These are phyloP conservation scores for Caradrina clavipalpis DNA, from an alignment of 2,888 invertebrate species.

Conservation along the genomic window DNA sequence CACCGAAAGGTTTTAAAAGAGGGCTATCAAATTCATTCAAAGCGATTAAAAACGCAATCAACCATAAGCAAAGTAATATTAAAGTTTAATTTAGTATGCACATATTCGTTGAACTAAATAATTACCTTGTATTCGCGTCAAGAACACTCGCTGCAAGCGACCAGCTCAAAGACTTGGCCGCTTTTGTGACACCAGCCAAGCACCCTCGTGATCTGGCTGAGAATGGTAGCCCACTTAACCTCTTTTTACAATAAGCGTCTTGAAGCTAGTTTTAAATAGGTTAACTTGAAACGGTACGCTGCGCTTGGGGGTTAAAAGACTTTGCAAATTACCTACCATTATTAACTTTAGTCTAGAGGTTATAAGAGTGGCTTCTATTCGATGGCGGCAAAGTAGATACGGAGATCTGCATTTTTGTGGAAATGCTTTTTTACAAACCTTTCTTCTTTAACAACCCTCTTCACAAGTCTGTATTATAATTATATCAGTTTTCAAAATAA, in stretches of 20 bases:
- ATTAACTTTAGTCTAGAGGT: conserved; percentile 39
- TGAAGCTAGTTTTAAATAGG: conserved; percentile 73
- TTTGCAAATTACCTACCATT: conserved; percentile 39
- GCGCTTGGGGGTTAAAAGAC: conserved; percentile 31
- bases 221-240: conserved; percentile 73
- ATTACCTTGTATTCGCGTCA: conserved; percentile 40
- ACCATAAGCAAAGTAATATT: neutral
- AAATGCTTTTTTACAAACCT: too few relatives aligned
- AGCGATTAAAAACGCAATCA: too few relatives aligned
- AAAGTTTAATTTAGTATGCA: neutral
- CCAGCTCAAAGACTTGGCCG: conserved; percentile 36
- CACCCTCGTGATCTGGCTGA: conserved; percentile 60
- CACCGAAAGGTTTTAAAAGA: too few relatives aligned
- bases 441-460: too few relatives aligned
- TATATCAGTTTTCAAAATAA: too few relatives aligned
- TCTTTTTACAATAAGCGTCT: conserved; percentile 72
- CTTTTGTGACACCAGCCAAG: conserved; percentile 62
- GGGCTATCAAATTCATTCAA: too few relatives aligned
- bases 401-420: too few relatives aligned
- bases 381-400: neutral
- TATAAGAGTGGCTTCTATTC: neutral
- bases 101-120: conserved; percentile 38
- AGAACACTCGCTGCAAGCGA: conserved; percentile 31
- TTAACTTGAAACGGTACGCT: conserved; percentile 49
- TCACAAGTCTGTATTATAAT: too few relatives aligned